These are phyloP conservation scores for Toxotes chatareus DNA, from an alignment of 2,113 vertebrate species.

Conservation along the genomic window DNA sequence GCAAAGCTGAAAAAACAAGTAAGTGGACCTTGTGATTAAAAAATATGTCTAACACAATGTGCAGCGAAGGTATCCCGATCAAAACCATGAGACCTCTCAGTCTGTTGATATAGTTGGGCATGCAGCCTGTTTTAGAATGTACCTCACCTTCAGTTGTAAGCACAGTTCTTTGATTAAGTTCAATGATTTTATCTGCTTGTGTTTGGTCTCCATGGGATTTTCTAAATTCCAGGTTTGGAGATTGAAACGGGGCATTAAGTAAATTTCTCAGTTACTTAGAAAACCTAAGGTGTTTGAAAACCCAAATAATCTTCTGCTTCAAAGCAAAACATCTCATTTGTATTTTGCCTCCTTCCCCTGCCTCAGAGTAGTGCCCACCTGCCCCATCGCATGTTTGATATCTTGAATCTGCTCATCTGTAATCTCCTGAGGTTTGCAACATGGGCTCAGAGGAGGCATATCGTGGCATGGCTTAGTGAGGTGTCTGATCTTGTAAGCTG, in stretches of 20 bases:
- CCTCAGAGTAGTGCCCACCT: constrained; percentile 33
- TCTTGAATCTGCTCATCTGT: constrained; percentile 59
- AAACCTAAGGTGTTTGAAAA: constrained; percentile 38
- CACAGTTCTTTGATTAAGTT: constrained; percentile 16
- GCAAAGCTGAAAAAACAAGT: background rate
- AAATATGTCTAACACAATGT: background rate
- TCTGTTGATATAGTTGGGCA: background rate
- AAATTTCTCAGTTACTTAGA: constrained; percentile 33
- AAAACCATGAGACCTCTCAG: background rate
- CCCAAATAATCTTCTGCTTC: constrained; percentile 49
- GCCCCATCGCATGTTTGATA: constrained; percentile 44
- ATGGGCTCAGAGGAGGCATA: constrained; percentile 46
- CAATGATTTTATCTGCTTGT: constrained; percentile 51
- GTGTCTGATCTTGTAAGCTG: constrained; percentile 70
- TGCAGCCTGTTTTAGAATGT: background rate
- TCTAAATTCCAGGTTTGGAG: constrained; percentile 29
- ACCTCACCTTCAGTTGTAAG: constrained; percentile 8
- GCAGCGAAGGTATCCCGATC: background rate
- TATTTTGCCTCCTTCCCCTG: constrained; percentile 8
- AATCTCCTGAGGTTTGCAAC: constrained; percentile 72
- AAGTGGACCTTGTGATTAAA: background rate
- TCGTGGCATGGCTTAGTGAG: constrained; percentile 39
- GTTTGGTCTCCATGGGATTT: constrained; percentile 47
- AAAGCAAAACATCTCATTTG: constrained; percentile 25
- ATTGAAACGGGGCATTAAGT: constrained; percentile 37